Evolutionary conservation across 2,797 vertebrate genomes (phyloP).

Genomic region (Pelochelys cantorii): DNA sequence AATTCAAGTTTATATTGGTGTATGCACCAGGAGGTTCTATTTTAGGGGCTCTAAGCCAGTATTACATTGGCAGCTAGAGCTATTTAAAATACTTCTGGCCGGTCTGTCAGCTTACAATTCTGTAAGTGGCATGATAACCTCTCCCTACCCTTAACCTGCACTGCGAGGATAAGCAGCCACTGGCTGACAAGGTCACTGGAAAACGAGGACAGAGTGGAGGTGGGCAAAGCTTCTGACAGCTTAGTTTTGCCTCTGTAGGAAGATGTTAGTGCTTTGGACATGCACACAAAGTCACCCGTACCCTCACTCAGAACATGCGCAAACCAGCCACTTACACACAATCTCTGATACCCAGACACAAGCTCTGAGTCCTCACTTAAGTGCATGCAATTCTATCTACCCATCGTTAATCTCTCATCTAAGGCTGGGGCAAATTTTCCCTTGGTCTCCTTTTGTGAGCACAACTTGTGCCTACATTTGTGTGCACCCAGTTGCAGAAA

Average conservation of each 20-base stretch:
- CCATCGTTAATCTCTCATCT: background rate
- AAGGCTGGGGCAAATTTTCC: background rate
- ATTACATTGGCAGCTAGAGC: constrained; percentile 42
- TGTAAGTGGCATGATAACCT: background rate
- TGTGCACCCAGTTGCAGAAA: background rate
- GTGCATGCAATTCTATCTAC: background rate
- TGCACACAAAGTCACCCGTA: accelerated
- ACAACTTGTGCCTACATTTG: background rate
- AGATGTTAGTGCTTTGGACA: background rate
- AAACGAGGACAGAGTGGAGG: background rate
- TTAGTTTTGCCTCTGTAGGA: background rate
- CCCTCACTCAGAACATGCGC: background rate
- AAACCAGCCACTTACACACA: background rate
- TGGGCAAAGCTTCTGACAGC: accelerated
- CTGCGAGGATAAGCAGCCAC: background rate
- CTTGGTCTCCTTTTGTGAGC: background rate
- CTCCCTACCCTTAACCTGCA: background rate
- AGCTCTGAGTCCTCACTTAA: background rate
- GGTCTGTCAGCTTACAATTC: constrained; percentile 2
- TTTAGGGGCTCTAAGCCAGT: constrained; percentile 36
- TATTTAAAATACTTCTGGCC: constrained; percentile 52
- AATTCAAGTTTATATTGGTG: background rate
- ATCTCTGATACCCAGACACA: background rate
- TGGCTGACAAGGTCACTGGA: background rate
- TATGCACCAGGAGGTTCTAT: constrained; percentile 31